Evolutionary conservation across 2,888 invertebrate species (phyloP), one percentile per base, ranked within the genome.

Genomic region (Notodonta dromedarius): DNA sequence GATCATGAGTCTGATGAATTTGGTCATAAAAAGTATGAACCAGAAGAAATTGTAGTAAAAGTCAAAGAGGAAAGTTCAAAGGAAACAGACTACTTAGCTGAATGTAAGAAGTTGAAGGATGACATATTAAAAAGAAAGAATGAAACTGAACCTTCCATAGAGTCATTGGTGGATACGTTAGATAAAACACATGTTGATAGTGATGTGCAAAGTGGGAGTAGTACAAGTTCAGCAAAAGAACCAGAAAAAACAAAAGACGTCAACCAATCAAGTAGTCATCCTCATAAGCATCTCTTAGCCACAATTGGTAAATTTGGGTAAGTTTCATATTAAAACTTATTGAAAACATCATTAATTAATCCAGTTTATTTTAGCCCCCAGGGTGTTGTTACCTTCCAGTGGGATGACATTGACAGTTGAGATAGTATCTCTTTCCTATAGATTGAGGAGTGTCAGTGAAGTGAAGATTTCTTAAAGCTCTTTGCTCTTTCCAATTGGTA

Each of bases 281-380:
- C 76, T 42, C 90, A 91, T 59, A 94, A 91, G 63, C 93, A 94
- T 85, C 85, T 97, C 35, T 87, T 97, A 66, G 97, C 96, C 46
- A 95, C 96, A 56, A 94, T 96, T 50, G 95, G 95, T 57, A 95
- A 94, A 88, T 95, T 95, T 82, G 95, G 94, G 95, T 95, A 78
- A 90, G 91, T 73, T 46, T 44, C 12, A 44, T 13, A 44, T 44
- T 12, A 5, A 12, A 12, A 12, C 13, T 12, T 24, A 2, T 24
- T 24, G 24, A 24, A 1, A 24, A 24, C 24, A 24, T 24, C 24
- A 24, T 24, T 1, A 24, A 24, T 24, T 1, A 24, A 24, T 24
- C 24, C 24, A 24, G 24, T 24, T 24, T 24, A 24, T 24, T 24
- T 24, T 2, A 24, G 24, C 24, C 24, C 2, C 24, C 24, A 24